Base-by-base conservation (phyloP, 1,140 invertebrate genomes). In the Hetaerina americana region DNA sequence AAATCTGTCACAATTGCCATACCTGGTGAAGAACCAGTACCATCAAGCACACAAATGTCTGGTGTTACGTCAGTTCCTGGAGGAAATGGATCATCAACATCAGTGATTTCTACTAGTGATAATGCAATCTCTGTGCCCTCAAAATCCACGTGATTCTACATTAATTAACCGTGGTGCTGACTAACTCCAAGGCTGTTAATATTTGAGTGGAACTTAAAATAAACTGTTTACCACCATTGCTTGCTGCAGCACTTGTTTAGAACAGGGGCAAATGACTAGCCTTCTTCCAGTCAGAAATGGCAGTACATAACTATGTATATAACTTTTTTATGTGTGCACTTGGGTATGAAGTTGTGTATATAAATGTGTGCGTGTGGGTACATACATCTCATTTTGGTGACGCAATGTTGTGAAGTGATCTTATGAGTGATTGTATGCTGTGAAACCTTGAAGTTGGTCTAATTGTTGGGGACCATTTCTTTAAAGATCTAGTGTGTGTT, bases 1-100 rank as follows among this genome's bases (percentile, higher is more conserved):
- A 73, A 71, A 22, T 68, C 71, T 72, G 75, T 76, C 25, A 66
- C 75, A 2, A 75, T 76, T 69, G 27, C 72, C 22, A 72, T 76
- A 24, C 74, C 74, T 24, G 49, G 40, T 24, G 75, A 74, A 12
- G 71, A 73, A 5, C 27, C 70, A n/a, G 18, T 28, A 22, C 27
- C 29, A 22, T 1, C 40, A 18, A 2, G 15, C 3, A 18, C 40
- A 57, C 40, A 57, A n/a, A 3, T 57, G 10, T 57, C 40, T 18
- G 22, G 22, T 57, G 40, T 57, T 12, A n/a, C 22, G 15, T 57
- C 40, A 57, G 40, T 57, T 57, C 2, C 40, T 57, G 40, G 40
- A 57, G 40, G 15, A 5, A 57, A n/a, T 57, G 40, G 3, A 57
- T 57, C 40, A 3, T n/a, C 40, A 5, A n/a, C n/a, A n/a, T n/a